Percentiles rank a stretch among this genome's conserved stretches.
Conservation (phyloP, 53 echinoderm and acorn worm species). For the Hippasteria phrygiana region DNA sequence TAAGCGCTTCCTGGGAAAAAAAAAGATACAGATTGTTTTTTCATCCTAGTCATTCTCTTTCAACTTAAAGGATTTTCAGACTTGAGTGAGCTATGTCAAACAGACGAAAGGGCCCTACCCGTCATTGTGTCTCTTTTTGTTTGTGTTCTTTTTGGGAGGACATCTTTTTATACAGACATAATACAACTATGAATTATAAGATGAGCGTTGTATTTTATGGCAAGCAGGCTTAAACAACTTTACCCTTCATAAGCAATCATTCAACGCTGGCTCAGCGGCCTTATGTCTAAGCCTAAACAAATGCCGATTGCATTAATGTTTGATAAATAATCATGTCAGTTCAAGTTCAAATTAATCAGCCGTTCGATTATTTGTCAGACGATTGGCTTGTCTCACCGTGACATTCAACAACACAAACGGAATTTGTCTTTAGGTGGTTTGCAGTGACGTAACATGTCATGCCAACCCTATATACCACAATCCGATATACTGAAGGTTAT, state of each 20-base stretch:
- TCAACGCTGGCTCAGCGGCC: not conserved
- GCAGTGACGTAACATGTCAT: slow-evolving; percentile 8
- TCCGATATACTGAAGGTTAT: no score
- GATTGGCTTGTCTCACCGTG: not conserved
- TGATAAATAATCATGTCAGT: not conserved
- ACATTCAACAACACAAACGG: not conserved
- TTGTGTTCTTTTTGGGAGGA: no score
- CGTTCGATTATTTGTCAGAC: not conserved
- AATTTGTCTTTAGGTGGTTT: not conserved
- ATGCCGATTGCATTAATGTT: not conserved
- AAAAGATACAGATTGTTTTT: no score
- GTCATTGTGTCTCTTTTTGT: no score
- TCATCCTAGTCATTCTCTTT: no score
- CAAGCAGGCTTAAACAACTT: not conserved
- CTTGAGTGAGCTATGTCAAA: no score
- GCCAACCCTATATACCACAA: no score
- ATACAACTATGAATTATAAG: no score
- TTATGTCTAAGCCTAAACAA: slow-evolving; percentile 13
- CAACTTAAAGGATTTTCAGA: no score
- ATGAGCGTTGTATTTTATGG: not conserved
- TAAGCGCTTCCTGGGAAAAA: no score
- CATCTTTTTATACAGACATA: no score
- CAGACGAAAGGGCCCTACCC: no score
- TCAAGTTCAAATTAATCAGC: not conserved
- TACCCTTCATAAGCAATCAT: not conserved